These are phyloP conservation scores for Pheosia gnoma DNA, from an alignment of 2,888 invertebrate genomes.

Conservation along the genomic window DNA sequence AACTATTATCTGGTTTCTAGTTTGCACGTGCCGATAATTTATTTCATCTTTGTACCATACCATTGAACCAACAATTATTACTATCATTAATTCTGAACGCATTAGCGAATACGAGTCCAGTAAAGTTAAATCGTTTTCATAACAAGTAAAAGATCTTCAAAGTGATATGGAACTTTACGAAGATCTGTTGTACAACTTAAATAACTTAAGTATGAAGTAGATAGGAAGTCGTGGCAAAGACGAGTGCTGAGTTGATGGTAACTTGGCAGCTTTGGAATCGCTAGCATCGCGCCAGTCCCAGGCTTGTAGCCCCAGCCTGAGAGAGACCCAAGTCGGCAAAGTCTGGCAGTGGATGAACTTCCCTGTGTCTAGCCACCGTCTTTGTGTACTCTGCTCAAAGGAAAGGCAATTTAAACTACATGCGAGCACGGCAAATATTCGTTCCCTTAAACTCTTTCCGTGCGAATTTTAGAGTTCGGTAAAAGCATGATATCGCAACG, in stretches of 20 bases:
- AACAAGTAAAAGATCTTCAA: constrained; percentile 12
- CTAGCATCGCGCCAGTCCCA: constrained; percentile 44
- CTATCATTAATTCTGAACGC: not conserved
- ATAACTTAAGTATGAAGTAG: constrained; percentile 31
- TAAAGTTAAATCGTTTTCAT: constrained; percentile 8
- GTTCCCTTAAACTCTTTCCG: constrained; percentile 51
- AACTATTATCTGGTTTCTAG: too few relatives aligned
- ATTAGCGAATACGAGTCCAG: not conserved
- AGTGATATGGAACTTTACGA: constrained; percentile 17
- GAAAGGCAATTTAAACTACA: constrained; percentile 76
- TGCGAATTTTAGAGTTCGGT: constrained; percentile 44
- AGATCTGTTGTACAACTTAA: constrained; percentile 28
- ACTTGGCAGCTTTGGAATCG: constrained; percentile 54
- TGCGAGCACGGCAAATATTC: constrained; percentile 70
- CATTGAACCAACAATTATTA: too few relatives aligned
- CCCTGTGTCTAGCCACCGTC: constrained; percentile 54
- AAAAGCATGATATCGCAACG: constrained; percentile 19
- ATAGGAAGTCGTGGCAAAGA: constrained; percentile 34
- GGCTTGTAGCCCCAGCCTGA: constrained; percentile 53
- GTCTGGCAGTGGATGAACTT: constrained; percentile 59
- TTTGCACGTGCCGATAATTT: too few relatives aligned
- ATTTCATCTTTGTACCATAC: not conserved
- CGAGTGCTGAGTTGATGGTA: constrained; percentile 30
- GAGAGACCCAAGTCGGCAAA: constrained; percentile 55
- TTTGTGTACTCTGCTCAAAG: constrained; percentile 67